A percentile compares a stretch with the other conserved stretches of the same genome.
Evolutionary conservation across 2,113 vertebrate genomes (phyloP).

Genomic region (Barbus barbus): DNA sequence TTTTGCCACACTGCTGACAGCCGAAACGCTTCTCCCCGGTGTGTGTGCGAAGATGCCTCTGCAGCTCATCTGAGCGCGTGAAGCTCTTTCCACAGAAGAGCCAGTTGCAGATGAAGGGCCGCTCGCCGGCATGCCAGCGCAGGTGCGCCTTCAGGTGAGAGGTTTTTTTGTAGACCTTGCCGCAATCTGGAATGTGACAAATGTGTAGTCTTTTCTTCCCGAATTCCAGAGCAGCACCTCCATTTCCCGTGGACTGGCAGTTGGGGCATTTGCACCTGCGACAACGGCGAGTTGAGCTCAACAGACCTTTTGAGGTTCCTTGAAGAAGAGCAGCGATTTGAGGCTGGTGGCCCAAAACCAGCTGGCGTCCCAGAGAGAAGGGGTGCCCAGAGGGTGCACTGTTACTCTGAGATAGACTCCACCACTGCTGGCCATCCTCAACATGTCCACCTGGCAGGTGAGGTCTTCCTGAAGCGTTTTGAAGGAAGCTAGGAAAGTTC

Average conservation of each 20-base stretch:
- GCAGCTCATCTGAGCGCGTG: slow-evolving; percentile 85
- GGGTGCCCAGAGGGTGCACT: slow-evolving; percentile 65
- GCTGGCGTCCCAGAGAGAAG: slow-evolving; percentile 76
- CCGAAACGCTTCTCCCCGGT: slow-evolving; percentile 86
- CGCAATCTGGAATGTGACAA: slow-evolving; percentile 85
- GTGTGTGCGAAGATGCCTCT: slow-evolving; percentile 86
- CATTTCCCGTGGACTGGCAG: slow-evolving; percentile 75
- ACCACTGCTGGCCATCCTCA: slow-evolving; percentile 83
- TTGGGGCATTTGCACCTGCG: slow-evolving; percentile 85
- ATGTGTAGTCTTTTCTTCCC: slow-evolving; percentile 84
- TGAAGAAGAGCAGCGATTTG: slow-evolving; percentile 82
- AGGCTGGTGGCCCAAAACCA: slow-evolving; percentile 82
- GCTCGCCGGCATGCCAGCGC: slow-evolving; percentile 85
- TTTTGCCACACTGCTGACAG: slow-evolving; percentile 83
- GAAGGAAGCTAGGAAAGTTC: slow-evolving; percentile 80
- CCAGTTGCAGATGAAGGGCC: slow-evolving; percentile 88
- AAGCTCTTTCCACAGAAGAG: slow-evolving; percentile 88
- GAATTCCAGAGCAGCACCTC: slow-evolving; percentile 69
- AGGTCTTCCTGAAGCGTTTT: slow-evolving; percentile 73
- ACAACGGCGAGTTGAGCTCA: slow-evolving; percentile 81
- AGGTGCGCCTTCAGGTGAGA: slow-evolving; percentile 88
- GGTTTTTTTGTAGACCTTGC: slow-evolving; percentile 87
- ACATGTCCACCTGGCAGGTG: slow-evolving; percentile 71
- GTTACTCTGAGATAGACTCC: slow-evolving; percentile 81
- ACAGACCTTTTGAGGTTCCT: slow-evolving; percentile 79